Base-by-base conservation (phyloP, 2,797 vertebrate genomes). In the Siniperca scherzeri region DNA sequence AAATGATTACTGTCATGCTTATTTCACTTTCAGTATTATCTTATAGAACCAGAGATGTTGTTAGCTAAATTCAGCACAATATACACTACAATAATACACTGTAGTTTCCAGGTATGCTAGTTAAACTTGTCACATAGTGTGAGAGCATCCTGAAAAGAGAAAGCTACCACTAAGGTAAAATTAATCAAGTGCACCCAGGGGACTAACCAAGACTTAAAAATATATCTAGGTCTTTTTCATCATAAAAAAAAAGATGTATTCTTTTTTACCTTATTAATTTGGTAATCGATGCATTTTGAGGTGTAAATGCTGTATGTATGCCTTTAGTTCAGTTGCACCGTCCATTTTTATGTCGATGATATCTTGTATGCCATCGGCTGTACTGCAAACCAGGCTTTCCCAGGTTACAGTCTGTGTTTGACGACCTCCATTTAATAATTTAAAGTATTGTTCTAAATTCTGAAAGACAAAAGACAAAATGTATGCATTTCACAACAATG, bases 241-340 rank as follows among this genome's bases (percentile, higher is more conserved):
- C 30, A 30, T 30, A 30, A 30, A 30, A 30, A 30, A 30, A 30
- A 30, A 30, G 30, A 30, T 46, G 59, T 62, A 21, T 65, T 66
- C 27, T 74, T 57, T 70, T 38, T 44, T 10, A 62, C 59, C 38
- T n/a, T 50, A 52, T 48, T 72, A 55, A 57, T 56, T 22, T 56
- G 21, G 21, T 52, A 22, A 57, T n/a, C n/a, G 19, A 21, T 56
- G 52, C 27, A 56, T 72, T 65, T 65, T 46, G 44, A 66, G 19
- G 27, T 56, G 38, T 55, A 64, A 65, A 56, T 65, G 38, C 17
- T 64, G 6, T 25, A 22, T 71, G 42, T 27, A 72, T 59, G 50
- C 4, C 2, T 55, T 53, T 36, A 10, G 1, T 55, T 53, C 21
- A 10, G 1, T 7, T 22, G 33, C 56, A 12, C 7, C 2, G 14